Conservation (phyloP, 2,113 vertebrate species). For the Camelus dromedarius region DNA sequence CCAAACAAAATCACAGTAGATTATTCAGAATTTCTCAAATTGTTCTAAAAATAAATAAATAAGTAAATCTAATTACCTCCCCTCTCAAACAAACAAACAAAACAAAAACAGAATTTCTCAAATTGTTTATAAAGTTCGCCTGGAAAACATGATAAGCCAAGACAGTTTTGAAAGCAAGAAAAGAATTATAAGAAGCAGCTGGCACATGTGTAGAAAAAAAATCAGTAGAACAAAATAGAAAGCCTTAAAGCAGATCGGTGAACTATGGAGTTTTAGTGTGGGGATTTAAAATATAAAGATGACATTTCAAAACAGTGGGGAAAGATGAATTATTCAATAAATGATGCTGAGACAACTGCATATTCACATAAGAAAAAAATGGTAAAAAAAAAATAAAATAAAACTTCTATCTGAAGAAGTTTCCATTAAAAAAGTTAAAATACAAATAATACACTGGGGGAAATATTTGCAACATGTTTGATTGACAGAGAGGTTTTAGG, state of each 20-base stretch:
- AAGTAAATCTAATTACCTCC: too few relatives aligned
- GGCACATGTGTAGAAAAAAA: background rate
- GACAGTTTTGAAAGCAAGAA: slow-evolving; percentile 11
- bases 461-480: background rate
- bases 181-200: background rate
- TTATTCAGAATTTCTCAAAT: background rate
- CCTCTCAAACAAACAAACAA: too few relatives aligned
- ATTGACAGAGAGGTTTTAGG: background rate
- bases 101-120: background rate
- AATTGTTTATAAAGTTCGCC: background rate
- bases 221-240: background rate
- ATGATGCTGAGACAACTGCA: background rate
- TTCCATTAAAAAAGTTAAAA: slow-evolving; percentile 33
- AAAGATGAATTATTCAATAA: slow-evolving; percentile 2
- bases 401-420: background rate
- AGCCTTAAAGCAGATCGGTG: background rate
- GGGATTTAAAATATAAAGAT: background rate
- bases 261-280: background rate
- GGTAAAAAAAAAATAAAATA: background rate
- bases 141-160: slow-evolving; percentile 8
- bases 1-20: background rate
- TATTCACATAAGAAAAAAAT: background rate
- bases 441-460: background rate
- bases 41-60: too few relatives aligned
- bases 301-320: background rate